phyloP scores from a whole-genome alignment of 1,140 invertebrate species.

The Euura saliciscinereae region DNA sequence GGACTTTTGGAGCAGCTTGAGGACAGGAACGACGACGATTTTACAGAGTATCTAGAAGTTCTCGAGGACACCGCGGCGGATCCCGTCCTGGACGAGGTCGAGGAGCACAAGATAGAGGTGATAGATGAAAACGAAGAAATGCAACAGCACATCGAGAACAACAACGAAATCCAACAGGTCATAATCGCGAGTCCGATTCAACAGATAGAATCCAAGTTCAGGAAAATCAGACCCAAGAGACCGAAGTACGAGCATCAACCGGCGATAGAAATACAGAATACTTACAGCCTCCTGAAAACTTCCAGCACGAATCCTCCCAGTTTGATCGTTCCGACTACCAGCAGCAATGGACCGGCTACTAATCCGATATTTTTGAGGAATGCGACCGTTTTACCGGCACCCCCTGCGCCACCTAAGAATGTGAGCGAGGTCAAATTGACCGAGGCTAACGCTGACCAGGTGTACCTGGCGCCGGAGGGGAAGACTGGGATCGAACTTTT shows the following conservation, averaged over 20 bases:
- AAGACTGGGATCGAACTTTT: constrained; percentile 50
- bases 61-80: constrained; percentile 40
- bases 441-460: constrained; percentile 4
- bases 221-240: constrained; percentile 49
- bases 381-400: constrained; percentile 10
- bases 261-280: constrained; percentile 3
- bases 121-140: constrained; percentile 19
- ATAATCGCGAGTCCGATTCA: constrained; percentile 38
- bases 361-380: constrained; percentile 28
- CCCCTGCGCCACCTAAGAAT: not conserved
- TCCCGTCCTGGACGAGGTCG: constrained; percentile 27
- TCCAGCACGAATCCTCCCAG: constrained; percentile 11
- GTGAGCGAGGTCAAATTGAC: not conserved
- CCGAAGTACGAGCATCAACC: constrained; percentile 15
- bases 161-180: constrained; percentile 17
- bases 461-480: constrained; percentile 3
- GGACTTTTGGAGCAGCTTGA: constrained; percentile 53
- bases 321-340: not conserved
- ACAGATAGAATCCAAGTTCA: constrained; percentile 49
- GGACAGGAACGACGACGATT: constrained; percentile 51
- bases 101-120: constrained; percentile 21
- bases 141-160: constrained; percentile 15
- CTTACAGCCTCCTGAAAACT: constrained; percentile 26
- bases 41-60: constrained; percentile 53
- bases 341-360: constrained; percentile 10